These are phyloP conservation scores for Blastobasis adustella DNA, from an alignment of 2,888 invertebrate genomes.

Conservation along the genomic window DNA sequence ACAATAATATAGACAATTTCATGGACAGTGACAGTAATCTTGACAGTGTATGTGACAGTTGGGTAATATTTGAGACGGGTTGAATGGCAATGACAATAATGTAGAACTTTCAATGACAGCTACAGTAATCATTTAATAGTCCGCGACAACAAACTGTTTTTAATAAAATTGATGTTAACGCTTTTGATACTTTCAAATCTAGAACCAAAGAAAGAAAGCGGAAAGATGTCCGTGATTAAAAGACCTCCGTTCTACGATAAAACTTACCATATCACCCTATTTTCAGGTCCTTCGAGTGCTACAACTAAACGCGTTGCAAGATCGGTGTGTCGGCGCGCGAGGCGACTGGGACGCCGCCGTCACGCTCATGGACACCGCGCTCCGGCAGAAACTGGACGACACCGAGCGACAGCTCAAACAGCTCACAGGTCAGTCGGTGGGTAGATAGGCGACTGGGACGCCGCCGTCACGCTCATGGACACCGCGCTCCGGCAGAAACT, in stretches of 20 bases:
- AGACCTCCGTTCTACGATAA: no score
- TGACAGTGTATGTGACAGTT: no score
- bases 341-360: conserved; percentile 92
- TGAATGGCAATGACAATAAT: no score
- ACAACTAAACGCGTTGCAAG: conserved; percentile 93
- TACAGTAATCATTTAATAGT: no score
- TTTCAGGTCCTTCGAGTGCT: conserved; percentile 90
- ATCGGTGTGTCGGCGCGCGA: conserved; percentile 54
- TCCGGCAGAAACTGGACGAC: conserved; percentile 82
- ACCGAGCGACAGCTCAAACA: conserved; percentile 78
- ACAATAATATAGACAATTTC: no score
- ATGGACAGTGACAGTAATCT: no score
- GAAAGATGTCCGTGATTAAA: no score
- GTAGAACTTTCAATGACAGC: no score
- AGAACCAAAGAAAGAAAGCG: no score
- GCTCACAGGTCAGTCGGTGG: conserved; percentile 1
- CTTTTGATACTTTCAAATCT: neutral
- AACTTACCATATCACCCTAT: neutral
- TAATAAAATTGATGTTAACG: neutral
- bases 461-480: conserved; percentile 93
- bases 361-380: conserved; percentile 88
- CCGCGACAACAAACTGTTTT: neutral
- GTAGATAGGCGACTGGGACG: conserved; percentile 89
- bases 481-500: conserved; percentile 86
- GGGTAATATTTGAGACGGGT: no score